These are phyloP conservation scores for Sebastes oblongus DNA, from an alignment of 2,797 vertebrate species.

Conservation along the genomic window DNA sequence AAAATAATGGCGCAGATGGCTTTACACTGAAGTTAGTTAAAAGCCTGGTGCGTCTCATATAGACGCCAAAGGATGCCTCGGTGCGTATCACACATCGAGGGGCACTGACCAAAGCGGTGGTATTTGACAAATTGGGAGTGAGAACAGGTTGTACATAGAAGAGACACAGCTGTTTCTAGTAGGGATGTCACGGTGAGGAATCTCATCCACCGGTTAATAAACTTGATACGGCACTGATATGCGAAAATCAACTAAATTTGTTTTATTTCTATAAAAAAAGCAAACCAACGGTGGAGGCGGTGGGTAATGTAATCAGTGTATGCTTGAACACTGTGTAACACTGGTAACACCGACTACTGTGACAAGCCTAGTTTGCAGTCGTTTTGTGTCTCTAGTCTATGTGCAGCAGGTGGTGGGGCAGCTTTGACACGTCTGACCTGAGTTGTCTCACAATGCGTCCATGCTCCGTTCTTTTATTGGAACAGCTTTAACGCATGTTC, in stretches of 20 bases:
- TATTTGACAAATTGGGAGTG: not conserved
- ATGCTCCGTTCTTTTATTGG: not conserved
- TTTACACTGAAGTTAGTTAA: not conserved
- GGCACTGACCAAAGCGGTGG: not conserved
- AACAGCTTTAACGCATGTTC: not conserved
- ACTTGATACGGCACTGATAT: too few relatives aligned
- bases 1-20: not conserved
- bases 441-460: not conserved
- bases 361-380: not conserved
- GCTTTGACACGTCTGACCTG: not conserved
- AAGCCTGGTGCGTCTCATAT: not conserved
- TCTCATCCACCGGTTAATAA: too few relatives aligned
- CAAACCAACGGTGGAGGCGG: too few relatives aligned
- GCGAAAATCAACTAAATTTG: rapidly evolving
- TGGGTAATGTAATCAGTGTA: too few relatives aligned
- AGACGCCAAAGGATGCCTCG: too few relatives aligned
- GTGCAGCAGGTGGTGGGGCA: not conserved
- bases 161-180: rapidly evolving
- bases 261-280: too few relatives aligned
- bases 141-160: not conserved
- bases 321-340: too few relatives aligned
- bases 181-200: too few relatives aligned
- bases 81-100: not conserved
- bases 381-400: not conserved
- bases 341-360: too few relatives aligned